Evolutionary conservation across 2,797 vertebrate species (phyloP), one percentile per base, ranked within the genome.

Genomic region (Novumbra hubbsi): DNA sequence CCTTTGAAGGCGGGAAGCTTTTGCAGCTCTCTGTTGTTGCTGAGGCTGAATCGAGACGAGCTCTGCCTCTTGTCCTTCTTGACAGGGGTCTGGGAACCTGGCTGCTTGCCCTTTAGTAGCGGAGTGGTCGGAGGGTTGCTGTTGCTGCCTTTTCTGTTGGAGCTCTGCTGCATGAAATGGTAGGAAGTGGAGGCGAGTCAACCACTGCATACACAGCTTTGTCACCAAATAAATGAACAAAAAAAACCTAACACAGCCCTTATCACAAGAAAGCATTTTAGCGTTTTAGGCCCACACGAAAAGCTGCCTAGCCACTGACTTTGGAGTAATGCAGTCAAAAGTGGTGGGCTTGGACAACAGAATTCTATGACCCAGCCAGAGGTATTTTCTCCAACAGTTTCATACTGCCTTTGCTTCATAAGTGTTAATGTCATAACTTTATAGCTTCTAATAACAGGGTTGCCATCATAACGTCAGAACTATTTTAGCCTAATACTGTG

Each of bases 21-120:
- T 76, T 99, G 98, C 64, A 99, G 96, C 88, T 99, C 97, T 82
- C 97, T 91, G 84, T 95, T 98, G 94, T 93, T 98, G 93, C 94
- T 97, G 86, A 96, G 86, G 76, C 94, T 98, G 89, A 98, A 96
- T 76, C 96, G 93, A 78, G 96, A 97, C 62, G 96, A 98, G 88
- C 93, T 98, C 80, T 95, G 95, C 16, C 96, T 94, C 83, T 96
- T 99, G 85, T 99, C 98, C 84, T 98, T 99, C 91, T 97, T 99
- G 88, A 93, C 87, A 77, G 92, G 84, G 72, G 94, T 90, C 87
- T 96, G 96, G 60, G 95, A 90, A 81, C 90, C 87, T 67, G 95
- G 89, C 91, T 95, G 94, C 90, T 99, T 99, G 82, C 95, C 95
- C 92, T 99, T 99, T 73, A 97, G 91, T 81, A 96, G 88, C 78